phyloP scores from a whole-genome alignment of 2,797 vertebrate species.

The Acanthopagrus latus region DNA sequence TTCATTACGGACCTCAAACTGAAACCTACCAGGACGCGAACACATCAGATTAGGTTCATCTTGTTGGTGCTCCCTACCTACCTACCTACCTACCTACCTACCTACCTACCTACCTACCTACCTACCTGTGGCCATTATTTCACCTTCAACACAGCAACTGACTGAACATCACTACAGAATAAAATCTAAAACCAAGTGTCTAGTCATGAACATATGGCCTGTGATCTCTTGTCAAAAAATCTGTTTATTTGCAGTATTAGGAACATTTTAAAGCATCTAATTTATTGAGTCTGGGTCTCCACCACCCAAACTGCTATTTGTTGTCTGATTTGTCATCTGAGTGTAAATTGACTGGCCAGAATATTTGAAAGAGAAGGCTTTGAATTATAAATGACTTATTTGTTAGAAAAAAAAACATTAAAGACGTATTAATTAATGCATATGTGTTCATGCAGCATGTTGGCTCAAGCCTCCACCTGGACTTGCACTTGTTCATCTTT shows the following conservation, averaged over 20 bases:
- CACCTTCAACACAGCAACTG: background rate
- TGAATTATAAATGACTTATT: background rate
- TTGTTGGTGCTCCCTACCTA: constrained; percentile 21
- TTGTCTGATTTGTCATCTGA: background rate
- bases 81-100: constrained; percentile 11
- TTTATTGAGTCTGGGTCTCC: background rate
- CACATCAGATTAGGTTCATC: background rate
- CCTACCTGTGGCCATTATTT: constrained; percentile 11
- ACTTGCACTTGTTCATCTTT: background rate
- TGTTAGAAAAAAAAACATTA: background rate
- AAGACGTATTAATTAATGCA: background rate
- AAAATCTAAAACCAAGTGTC: background rate
- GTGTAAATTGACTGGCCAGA: constrained; percentile 1
- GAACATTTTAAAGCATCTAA: background rate
- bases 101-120: constrained; percentile 7
- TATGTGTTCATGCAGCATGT: background rate
- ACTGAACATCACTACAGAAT: background rate
- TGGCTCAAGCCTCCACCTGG: background rate
- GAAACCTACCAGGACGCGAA: constrained; percentile 63
- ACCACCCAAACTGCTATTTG: background rate
- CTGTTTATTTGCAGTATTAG: background rate
- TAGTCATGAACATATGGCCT: background rate
- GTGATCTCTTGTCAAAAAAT: background rate
- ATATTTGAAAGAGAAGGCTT: background rate
- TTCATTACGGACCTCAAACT: constrained; percentile 86